Base-by-base conservation (phyloP, 2,797 vertebrate genomes). In the Peromyscus eremicus region DNA sequence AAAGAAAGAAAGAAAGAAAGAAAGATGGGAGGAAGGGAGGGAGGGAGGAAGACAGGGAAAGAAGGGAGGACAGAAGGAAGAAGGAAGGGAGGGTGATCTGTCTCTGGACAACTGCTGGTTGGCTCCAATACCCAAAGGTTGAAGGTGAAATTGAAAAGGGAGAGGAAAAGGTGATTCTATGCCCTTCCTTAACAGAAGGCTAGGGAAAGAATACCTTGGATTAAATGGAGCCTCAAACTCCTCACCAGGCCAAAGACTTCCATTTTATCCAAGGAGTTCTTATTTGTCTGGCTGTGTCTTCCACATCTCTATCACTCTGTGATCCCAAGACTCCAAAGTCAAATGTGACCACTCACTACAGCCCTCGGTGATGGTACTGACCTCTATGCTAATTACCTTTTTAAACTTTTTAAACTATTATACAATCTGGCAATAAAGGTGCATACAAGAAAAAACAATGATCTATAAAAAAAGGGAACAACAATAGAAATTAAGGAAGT, bases 301-400 rank as follows among this genome's bases (percentile, higher is more conserved):
- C 40, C 32, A 25, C 5, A 9, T 88, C 25, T 77, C 37, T 73
- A 40, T 27, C 14, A 43, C 10, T 7, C 37, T 68, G 19, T 46
- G 17, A 27, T 73, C 34, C n/a, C 40, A 23, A 73, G 40, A 94
- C 37, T 85, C 73, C 43, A 75, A 43, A 21, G 29, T 84, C 80
- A 94, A 94, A 94, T 5, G n/a, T 46, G 25, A 92, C 92, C 46
- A 40, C 79, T 92, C 34, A 88, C 19, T 68, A 55, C 9, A 93
- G 57, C 0, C 27, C 11, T 32, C 27, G 92, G 4, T 76, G 11
- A 70, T 79, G 2, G 64, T 92, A 40, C 49, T 37, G 83, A 80
- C 43, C 64, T 62, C 49, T 89, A 92, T 71, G 84, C 71, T 80
- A 89, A 91, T 84, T 80, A 92, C 34, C 91, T 62, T 85, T 32